Base-by-base conservation (phyloP, 1,140 invertebrate genomes). In the Augochlora pura region DNA sequence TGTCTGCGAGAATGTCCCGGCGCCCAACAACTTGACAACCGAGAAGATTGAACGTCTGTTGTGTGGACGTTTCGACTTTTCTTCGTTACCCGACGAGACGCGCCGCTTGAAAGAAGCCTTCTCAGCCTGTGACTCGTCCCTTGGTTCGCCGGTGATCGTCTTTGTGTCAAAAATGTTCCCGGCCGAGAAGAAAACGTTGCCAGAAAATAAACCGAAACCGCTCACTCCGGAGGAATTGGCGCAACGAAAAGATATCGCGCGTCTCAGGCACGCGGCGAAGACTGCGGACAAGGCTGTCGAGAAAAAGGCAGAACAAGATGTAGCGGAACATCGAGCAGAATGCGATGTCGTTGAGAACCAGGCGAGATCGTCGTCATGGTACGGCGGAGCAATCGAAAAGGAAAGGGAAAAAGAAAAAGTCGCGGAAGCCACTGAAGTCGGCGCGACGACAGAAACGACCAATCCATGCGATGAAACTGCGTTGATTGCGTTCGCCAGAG, bases 81-180 rank as follows among this genome's bases (percentile, higher is more conserved):
- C 95, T 39, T 93, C 94, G 0, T 93, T 97, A 75, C 96, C 96
- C 1, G 78, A 88, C 12, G 94, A 97, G 90, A 97, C 97, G 7
- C 95, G 96, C 89, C 86, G 93, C 54, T 92, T 99, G 1, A 98
- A 97, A 92, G 88, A 95, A 85, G 95, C 95, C 82, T 98, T 98
- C 90, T 86, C 96, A 57, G 92, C 93, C 42, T 98, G 98, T 92
- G 94, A 95, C 90, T 93, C 95, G 84, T 93, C 94, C 39, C 88
- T 94, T 3, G 93, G 96, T 77, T 94, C 94, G 77, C 96, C 97
- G 81, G 93, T 97, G 16, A 97, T 99, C 88, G 95, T 97, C 66
- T 99, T 98, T 93, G 95, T 99, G 77, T 99, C 98, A 6, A 99
- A 99, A 94, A 98, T 98, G 97, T 97, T 98, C 93, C 95, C 96